phyloP scores from a whole-genome alignment of 2,888 invertebrate genomes.

The Oithona nana region DNA sequence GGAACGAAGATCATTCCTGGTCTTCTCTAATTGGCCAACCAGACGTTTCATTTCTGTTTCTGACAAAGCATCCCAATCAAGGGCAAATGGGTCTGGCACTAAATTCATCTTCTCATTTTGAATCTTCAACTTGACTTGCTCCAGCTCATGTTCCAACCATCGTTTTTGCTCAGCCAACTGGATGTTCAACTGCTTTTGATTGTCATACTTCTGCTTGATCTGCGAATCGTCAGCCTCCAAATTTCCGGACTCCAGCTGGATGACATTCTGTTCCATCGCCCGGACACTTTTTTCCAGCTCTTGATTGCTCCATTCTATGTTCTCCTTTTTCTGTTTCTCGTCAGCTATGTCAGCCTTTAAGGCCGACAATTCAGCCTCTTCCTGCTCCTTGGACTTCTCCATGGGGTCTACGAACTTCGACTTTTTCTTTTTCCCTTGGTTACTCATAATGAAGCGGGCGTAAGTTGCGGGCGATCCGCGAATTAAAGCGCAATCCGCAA shows the following conservation, averaged over 20 bases:
- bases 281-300: conserved; percentile 9
- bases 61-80: conserved; percentile 13
- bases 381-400: not conserved
- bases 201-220: conserved; percentile 15
- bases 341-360: not conserved
- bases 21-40: conserved; percentile 12
- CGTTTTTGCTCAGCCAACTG: conserved; percentile 12
- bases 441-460: too few relatives aligned
- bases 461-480: too few relatives aligned
- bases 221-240: conserved; percentile 7
- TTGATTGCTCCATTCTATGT: conserved; percentile 9
- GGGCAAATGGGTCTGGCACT: conserved; percentile 6
- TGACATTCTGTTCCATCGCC: conserved; percentile 12
- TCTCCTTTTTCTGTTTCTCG: not conserved
- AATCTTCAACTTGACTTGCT: conserved; percentile 13
- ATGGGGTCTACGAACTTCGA: not conserved
- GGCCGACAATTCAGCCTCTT: not conserved
- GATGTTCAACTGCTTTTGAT: conserved; percentile 8
- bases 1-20: conserved; percentile 5
- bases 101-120: conserved; percentile 13
- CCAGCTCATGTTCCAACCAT: conserved; percentile 15
- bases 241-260: conserved; percentile 11
- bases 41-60: conserved; percentile 15
- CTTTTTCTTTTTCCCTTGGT: too few relatives aligned
- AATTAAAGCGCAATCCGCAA: too few relatives aligned